phyloP scores from a whole-genome alignment of 2,888 invertebrate genomes.

The Agonopterix heracliana region DNA sequence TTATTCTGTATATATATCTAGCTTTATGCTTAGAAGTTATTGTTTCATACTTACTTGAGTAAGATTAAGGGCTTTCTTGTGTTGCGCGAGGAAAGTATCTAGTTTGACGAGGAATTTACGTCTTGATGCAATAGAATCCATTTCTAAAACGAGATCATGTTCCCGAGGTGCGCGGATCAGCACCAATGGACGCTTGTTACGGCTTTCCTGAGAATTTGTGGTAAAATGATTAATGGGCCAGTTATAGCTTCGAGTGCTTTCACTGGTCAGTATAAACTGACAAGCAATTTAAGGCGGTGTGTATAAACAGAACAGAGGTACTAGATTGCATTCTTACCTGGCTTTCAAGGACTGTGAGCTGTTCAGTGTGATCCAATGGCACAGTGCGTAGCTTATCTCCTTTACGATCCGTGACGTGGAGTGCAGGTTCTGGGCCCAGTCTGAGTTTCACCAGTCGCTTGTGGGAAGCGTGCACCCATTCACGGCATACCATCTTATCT shows the following conservation, averaged over 20 bases:
- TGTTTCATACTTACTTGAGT: slow-evolving; percentile 74
- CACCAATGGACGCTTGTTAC: slow-evolving; percentile 88
- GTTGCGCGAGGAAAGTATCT: slow-evolving; percentile 87
- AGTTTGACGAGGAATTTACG: slow-evolving; percentile 92
- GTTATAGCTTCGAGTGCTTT: no score
- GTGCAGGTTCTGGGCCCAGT: slow-evolving; percentile 90
- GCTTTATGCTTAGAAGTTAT: not conserved
- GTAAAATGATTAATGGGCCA: no score
- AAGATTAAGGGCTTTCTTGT: slow-evolving; percentile 87
- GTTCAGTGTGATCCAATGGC: slow-evolving; percentile 84
- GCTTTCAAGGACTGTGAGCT: slow-evolving; percentile 92
- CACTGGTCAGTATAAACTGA: no score
- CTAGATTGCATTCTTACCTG: slow-evolving; percentile 69
- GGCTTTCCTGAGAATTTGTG: slow-evolving; percentile 67
- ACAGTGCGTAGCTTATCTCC: slow-evolving; percentile 93
- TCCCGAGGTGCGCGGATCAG: slow-evolving; percentile 89
- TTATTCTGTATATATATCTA: not conserved
- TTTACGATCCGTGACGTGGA: slow-evolving; percentile 92
- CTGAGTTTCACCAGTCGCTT: slow-evolving; percentile 92
- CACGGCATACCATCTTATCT: slow-evolving; percentile 94
- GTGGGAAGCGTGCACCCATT: slow-evolving; percentile 95
- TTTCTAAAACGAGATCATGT: slow-evolving; percentile 94
- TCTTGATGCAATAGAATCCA: slow-evolving; percentile 86
- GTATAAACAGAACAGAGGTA: no score
- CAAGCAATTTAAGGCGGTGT: no score